Evolutionary conservation across 2,888 invertebrate species (phyloP).

Genomic region (Heliconius aoede): DNA sequence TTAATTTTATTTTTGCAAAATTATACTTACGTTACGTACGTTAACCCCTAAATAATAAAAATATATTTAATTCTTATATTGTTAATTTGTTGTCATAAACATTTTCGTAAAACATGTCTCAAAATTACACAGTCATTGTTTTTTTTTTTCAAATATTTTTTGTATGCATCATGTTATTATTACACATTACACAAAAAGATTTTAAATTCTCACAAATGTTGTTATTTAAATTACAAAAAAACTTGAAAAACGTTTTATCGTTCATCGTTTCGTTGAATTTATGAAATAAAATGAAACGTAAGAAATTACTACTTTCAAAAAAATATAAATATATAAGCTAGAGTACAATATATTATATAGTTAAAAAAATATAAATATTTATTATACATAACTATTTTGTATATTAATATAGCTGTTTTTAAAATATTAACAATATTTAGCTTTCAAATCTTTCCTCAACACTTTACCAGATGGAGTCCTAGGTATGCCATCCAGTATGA

Average conservation of each 20-base stretch:
- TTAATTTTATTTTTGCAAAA: not conserved
- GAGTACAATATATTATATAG: not conserved
- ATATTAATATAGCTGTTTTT: too few relatives aligned
- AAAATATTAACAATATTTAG: constrained; percentile 58
- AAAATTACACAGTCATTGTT: not conserved
- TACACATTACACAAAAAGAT: too few relatives aligned
- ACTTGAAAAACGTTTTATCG: not conserved
- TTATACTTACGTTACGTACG: too few relatives aligned
- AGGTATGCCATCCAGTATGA: constrained; percentile 88
- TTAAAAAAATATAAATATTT: not conserved
- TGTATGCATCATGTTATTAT: not conserved
- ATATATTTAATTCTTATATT: not conserved
- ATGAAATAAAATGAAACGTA: not conserved
- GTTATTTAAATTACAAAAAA: not conserved
- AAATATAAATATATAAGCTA: not conserved
- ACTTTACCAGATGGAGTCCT: constrained; percentile 92
- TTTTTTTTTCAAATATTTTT: not conserved
- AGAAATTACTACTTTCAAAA: not conserved
- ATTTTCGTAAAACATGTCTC: too few relatives aligned
- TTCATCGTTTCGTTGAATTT: not conserved
- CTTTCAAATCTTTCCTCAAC: constrained; percentile 85
- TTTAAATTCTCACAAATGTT: not conserved
- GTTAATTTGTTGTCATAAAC: not conserved
- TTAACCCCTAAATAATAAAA: too few relatives aligned
- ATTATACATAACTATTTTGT: not conserved